Conservation (phyloP, 2,888 invertebrate genomes). For the Watsonalla cultraria region DNA sequence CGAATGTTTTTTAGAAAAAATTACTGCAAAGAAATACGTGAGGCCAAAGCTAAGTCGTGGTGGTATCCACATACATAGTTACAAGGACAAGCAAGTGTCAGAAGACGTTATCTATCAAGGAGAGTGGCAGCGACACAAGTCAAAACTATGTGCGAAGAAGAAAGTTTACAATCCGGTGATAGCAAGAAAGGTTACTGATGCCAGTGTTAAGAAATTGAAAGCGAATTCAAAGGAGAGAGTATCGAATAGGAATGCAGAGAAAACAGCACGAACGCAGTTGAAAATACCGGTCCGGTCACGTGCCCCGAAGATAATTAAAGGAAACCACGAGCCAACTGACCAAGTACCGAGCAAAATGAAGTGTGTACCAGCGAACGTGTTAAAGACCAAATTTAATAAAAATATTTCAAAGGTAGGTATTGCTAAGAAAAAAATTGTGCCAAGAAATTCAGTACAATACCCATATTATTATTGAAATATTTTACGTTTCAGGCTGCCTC, state of each 20-base stretch:
- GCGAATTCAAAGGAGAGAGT: conserved; percentile 23
- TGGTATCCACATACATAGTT: conserved; percentile 62
- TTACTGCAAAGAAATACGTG: conserved; percentile 20
- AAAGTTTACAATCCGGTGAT: conserved; percentile 20
- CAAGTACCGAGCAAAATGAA: conserved; percentile 8
- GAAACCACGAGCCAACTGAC: conserved; percentile 10
- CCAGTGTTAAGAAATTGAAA: conserved; percentile 19
- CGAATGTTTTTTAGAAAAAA: conserved; percentile 9
- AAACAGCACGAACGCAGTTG: not conserved
- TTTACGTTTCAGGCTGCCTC: conserved; percentile 42
- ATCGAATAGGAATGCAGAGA: conserved; percentile 1
- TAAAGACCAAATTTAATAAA: conserved; percentile 7
- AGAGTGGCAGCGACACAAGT: conserved; percentile 49
- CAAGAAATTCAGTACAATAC: too few relatives aligned
- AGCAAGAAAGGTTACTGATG: conserved; percentile 22
- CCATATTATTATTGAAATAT: not conserved
- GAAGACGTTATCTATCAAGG: conserved; percentile 69
- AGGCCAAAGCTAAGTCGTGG: conserved; percentile 46
- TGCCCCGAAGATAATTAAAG: conserved; percentile 6
- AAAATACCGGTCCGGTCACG: conserved; percentile 7
- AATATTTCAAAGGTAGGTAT: conserved; percentile 37
- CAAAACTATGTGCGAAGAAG: conserved; percentile 29
- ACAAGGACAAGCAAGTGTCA: conserved; percentile 45
- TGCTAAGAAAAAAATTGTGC: conserved; percentile 3
- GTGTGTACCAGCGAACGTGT: conserved; percentile 10